phyloP scores from a whole-genome alignment of 2,113 vertebrate species.

The Uria aalge region DNA sequence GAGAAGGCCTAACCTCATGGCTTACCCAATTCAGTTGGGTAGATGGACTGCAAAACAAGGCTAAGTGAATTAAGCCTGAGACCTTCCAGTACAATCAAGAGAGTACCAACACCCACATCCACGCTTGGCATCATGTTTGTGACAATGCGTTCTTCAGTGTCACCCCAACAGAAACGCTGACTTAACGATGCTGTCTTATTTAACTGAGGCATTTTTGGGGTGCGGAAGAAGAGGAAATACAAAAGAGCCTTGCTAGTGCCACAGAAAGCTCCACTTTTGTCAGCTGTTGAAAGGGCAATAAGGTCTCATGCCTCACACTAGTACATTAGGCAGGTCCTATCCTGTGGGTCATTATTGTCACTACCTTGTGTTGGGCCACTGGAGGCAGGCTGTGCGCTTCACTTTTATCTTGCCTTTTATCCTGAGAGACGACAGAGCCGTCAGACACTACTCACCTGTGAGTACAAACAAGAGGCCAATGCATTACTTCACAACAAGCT shows the following conservation, averaged over 20 bases:
- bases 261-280: not conserved
- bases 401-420: not conserved
- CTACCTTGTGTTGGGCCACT: not conserved
- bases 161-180: not conserved
- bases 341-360: too few species aligned
- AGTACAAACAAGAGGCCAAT: not conserved
- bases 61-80: not conserved
- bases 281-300: not conserved
- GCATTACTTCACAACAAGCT: not conserved
- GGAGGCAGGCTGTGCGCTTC: not conserved
- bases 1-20: not conserved
- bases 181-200: not conserved
- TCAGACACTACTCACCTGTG: not conserved
- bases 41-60: not conserved
- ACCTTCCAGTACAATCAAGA: not conserved
- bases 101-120: not conserved
- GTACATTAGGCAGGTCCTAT: not conserved
- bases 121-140: not conserved
- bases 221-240: not conserved
- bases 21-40: not conserved
- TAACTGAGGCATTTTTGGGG: not conserved
- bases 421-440: not conserved
- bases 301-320: not conserved
- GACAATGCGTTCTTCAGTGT: not conserved
- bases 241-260: not conserved